Evolutionary conservation across 2,113 vertebrate genomes (phyloP), one percentile per base, ranked within the genome.

Genomic region (Emberiza fucata): DNA sequence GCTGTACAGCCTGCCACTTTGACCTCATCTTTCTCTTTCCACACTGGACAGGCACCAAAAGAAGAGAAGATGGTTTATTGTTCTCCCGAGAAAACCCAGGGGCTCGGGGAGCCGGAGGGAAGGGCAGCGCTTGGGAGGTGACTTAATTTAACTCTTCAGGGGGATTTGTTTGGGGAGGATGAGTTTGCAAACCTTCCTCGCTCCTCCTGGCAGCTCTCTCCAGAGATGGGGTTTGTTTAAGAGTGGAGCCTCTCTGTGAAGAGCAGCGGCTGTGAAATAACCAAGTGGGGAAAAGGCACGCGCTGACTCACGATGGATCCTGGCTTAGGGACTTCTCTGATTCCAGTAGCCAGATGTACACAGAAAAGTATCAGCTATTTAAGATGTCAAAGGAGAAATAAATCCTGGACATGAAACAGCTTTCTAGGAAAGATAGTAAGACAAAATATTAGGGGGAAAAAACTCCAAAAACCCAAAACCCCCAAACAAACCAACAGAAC

Each of bases 1-100:
- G 94, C 97, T 96, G 98, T 97, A 97, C 98, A 96, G 98, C 98
- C 98, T 98, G 98, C 98, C 98, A 98, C 96, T 95, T 98, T 98
- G 95, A 98, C 98, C 98, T 97, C 92, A 94, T 97, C 98, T 98
- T 97, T 97, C 97, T 98, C 97, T 97, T 86, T 61, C 95, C 92
- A 64, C 93, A 81, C 95, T 78, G 95, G 97, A 95, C 69, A 65
- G 65, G 86, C 96, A 95, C 92, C 83, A 86, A 95, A 81, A 73
- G 94, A n/a, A 51, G 91, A 90, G 94, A 91, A 79, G 95, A 96
- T 76, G 81, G 89, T 60, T 87, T 61, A 95, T 95, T 98, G 96
- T 98, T 97, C 97, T 97, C 92, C n/a, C 5, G 97, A 94, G 97
- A 92, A 86, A 95, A 95, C 71, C 79, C 51, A 81, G 72, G 71